Conservation (phyloP, 1,140 invertebrate genomes). For the Drosophila prosaltans region DNA sequence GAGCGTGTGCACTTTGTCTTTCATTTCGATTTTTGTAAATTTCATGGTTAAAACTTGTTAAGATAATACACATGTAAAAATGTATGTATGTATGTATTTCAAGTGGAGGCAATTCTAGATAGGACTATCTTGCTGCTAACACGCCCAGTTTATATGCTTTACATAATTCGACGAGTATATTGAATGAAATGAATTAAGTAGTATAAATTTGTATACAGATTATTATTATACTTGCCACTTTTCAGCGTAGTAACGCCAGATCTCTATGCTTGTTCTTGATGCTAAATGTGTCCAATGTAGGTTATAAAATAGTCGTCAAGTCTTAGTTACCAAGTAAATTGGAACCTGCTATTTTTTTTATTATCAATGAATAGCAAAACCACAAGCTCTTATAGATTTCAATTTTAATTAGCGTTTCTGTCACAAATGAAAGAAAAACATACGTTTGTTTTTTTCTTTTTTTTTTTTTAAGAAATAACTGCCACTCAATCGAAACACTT, state of each 20-base stretch:
- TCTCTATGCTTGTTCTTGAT: too few species aligned
- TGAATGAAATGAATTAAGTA: too few species aligned
- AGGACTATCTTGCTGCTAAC: background rate
- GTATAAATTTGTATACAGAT: too few species aligned
- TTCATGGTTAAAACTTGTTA: background rate
- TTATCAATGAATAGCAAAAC: background rate
- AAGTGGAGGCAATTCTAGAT: background rate
- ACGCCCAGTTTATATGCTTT: background rate
- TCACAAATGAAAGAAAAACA: background rate
- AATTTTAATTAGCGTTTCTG: constrained; percentile 4
- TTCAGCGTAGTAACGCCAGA: too few species aligned
- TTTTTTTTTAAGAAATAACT: too few species aligned
- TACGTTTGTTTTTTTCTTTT: too few species aligned
- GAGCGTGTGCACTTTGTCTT: constrained; percentile 1
- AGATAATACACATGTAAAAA: background rate
- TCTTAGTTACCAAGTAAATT: background rate
- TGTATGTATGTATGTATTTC: background rate
- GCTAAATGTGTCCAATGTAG: background rate
- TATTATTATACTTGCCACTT: too few species aligned
- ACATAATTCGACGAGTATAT: background rate
- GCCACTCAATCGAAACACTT: background rate
- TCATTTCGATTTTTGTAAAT: background rate
- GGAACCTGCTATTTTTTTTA: too few species aligned
- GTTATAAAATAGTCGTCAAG: background rate
- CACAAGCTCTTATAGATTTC: constrained; percentile 15